Percentiles rank a stretch among this genome's conserved stretches.
Evolutionary conservation across 2,888 invertebrate genomes (phyloP).

Genomic region (Aspidiotus rigidus): DNA sequence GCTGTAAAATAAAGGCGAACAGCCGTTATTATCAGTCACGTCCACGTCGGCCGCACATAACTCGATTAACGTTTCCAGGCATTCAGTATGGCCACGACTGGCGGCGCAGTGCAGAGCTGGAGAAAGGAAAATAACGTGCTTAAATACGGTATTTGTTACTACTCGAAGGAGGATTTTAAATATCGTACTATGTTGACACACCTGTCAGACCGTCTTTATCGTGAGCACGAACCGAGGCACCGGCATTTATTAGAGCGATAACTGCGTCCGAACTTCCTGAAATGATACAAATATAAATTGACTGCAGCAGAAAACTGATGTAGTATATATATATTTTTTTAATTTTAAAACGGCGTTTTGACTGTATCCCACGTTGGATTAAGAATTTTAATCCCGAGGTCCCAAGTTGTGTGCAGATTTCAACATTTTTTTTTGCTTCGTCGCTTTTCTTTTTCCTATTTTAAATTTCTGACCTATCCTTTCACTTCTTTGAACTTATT

Average conservation of each 20-base stretch:
- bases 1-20: constrained; percentile 92
- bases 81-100: constrained; percentile 87
- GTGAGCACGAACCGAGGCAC: constrained; percentile 68
- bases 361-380: too few relatives aligned
- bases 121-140: constrained; percentile 13
- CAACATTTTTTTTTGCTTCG: too few relatives aligned
- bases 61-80: constrained; percentile 76
- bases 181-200: constrained; percentile 35
- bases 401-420: too few relatives aligned
- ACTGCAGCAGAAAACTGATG: too few relatives aligned
- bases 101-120: constrained; percentile 90
- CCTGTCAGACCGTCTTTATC: constrained; percentile 87
- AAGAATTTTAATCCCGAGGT: too few relatives aligned
- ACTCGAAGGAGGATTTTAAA: not conserved
- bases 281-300: too few relatives aligned
- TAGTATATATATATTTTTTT: too few relatives aligned
- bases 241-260: constrained; percentile 75
- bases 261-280: constrained; percentile 81
- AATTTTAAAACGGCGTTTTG: too few relatives aligned
- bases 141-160: not conserved
- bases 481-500: too few relatives aligned
- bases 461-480: too few relatives aligned
- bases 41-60: constrained; percentile 83
- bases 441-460: too few relatives aligned
- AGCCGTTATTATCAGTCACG: constrained; percentile 84